phyloP scores from a whole-genome alignment of 2,113 vertebrate species.

The Lathamus discolor region DNA sequence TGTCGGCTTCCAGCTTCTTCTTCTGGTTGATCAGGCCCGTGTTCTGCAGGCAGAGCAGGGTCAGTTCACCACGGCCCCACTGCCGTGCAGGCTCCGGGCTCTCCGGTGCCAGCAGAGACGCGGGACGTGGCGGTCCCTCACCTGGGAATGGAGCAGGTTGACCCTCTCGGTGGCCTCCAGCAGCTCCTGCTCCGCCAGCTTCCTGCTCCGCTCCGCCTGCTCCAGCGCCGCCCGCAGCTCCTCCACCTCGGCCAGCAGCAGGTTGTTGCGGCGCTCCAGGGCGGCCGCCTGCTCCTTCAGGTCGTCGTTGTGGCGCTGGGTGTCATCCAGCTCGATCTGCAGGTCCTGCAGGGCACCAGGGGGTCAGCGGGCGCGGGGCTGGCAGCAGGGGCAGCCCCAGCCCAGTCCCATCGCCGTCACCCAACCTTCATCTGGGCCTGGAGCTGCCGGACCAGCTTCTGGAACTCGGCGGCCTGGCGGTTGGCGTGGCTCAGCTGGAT shows the following conservation, averaged over 20 bases:
- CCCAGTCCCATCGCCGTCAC: rapidly evolving
- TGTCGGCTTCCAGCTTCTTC: constrained; percentile 89
- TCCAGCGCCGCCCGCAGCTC: constrained; percentile 85
- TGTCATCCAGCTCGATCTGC: constrained; percentile 89
- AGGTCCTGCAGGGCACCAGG: constrained; percentile 69
- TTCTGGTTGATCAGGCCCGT: constrained; percentile 89
- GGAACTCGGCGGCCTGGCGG: constrained; percentile 85
- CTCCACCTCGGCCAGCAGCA: constrained; percentile 85
- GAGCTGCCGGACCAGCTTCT: constrained; percentile 83
- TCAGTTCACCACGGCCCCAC: rapidly evolving
- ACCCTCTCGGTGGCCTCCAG: constrained; percentile 87
- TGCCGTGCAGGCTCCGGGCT: not conserved
- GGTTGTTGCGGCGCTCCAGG: constrained; percentile 84
- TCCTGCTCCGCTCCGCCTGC: constrained; percentile 86
- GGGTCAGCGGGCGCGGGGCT: not conserved
- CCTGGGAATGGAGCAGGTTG: constrained; percentile 91
- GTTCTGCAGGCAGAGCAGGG: constrained; percentile 76
- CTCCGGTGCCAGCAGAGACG: not conserved
- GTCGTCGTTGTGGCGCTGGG: constrained; percentile 80
- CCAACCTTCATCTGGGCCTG: constrained; percentile 90
- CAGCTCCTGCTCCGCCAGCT: constrained; percentile 91
- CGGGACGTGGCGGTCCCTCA: rapidly evolving
- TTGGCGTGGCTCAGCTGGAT: constrained; percentile 90
- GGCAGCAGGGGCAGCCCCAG: not conserved
- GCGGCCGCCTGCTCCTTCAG: constrained; percentile 87